These are phyloP conservation scores for Falco peregrinus DNA, from an alignment of 2,797 vertebrate genomes.

Conservation along the genomic window DNA sequence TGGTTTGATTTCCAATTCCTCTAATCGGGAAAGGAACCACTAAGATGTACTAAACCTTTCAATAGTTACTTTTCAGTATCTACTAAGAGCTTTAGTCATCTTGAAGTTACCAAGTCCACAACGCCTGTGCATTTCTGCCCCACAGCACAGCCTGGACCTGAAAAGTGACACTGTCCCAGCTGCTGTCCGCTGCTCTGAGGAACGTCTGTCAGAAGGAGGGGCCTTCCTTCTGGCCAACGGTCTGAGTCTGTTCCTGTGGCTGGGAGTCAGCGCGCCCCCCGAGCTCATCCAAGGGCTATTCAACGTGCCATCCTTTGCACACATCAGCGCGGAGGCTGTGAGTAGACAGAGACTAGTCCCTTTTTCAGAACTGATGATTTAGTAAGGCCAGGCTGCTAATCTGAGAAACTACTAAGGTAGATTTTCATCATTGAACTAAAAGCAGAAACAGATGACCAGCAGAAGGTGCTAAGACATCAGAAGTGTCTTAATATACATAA, in stretches of 20 bases:
- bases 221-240: constrained; percentile 92
- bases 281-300: constrained; percentile 92
- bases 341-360: constrained; percentile 33
- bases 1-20: background rate
- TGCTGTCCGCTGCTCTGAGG: constrained; percentile 90
- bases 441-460: background rate
- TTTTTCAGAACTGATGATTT: background rate
- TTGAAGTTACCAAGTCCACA: background rate
- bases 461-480: background rate
- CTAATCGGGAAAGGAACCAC: background rate
- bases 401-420: background rate
- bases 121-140: background rate
- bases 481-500: background rate
- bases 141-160: constrained; percentile 86
- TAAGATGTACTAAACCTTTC: background rate
- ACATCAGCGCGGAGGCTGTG: constrained; percentile 85
- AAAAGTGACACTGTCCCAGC: constrained; percentile 74
- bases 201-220: constrained; percentile 88
- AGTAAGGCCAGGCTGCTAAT: background rate
- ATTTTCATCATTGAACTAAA: background rate
- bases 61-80: background rate
- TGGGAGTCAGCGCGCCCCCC: constrained; percentile 85
- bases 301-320: constrained; percentile 88
- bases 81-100: background rate
- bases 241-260: constrained; percentile 88